These are phyloP conservation scores for Sebastes dallii DNA, from an alignment of 2,797 vertebrate genomes.

Conservation along the genomic window DNA sequence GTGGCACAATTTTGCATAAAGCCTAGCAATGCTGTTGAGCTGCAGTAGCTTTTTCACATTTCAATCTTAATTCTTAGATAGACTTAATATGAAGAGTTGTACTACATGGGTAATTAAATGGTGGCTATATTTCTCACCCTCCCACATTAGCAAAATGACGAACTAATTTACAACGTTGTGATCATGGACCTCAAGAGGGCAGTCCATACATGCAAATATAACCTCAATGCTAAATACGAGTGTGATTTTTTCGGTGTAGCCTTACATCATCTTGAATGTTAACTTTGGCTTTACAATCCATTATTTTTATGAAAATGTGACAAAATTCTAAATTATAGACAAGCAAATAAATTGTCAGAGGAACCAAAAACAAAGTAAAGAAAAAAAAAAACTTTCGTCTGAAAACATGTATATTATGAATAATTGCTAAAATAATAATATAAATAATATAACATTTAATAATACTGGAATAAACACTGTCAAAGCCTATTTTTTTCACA, in stretches of 20 bases:
- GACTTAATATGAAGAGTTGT: conserved; percentile 11
- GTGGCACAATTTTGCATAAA: neutral
- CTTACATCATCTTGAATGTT: conserved; percentile 10
- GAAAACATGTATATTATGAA: neutral
- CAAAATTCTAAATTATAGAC: neutral
- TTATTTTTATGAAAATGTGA: neutral
- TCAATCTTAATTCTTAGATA: conserved; percentile 9
- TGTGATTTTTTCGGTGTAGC: neutral
- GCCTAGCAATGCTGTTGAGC: conserved; percentile 2
- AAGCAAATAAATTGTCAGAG: neutral
- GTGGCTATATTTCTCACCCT: conserved; percentile 14
- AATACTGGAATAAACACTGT: neutral
- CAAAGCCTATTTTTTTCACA: neutral
- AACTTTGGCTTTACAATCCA: neutral
- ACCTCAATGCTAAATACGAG: conserved; percentile 20
- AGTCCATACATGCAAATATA: conserved; percentile 55
- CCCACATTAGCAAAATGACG: conserved; percentile 40
- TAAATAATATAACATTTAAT: neutral
- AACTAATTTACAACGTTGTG: conserved; percentile 46
- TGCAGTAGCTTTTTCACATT: conserved; percentile 3
- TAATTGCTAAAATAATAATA: neutral
- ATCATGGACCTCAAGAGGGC: conserved; percentile 64
- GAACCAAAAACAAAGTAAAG: neutral
- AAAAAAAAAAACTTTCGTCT: neutral
- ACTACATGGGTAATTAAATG: conserved; percentile 22